Evolutionary conservation across 1,140 invertebrate species (phyloP).

Genomic region (Helicoverpa armigera): DNA sequence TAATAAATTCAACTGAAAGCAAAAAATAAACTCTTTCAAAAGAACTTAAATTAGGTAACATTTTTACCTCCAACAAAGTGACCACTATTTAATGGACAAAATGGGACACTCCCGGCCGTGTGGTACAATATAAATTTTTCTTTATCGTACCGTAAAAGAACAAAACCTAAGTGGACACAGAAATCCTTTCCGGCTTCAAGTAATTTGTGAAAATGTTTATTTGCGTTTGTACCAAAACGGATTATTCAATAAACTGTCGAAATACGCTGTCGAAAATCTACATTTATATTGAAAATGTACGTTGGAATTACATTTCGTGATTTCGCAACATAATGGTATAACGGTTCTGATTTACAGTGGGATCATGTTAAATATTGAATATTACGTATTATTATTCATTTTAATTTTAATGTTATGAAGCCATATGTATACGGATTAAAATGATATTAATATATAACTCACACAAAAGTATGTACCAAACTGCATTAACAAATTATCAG

Average conservation of each 20-base stretch:
- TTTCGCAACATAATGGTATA: not conserved
- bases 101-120: not conserved
- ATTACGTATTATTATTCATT: too few relatives aligned
- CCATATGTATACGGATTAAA: too few relatives aligned
- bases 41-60: not conserved
- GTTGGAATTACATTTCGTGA: not conserved
- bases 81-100: conserved; percentile 1
- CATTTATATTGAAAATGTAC: conserved; percentile 7
- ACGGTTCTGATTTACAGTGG: too few relatives aligned
- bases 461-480: too few relatives aligned
- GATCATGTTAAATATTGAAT: too few relatives aligned
- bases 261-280: not conserved
- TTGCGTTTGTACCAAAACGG: not conserved
- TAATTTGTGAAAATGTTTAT: conserved; percentile 8
- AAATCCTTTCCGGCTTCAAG: conserved; percentile 39
- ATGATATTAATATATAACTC: too few relatives aligned
- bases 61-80: conserved; percentile 3
- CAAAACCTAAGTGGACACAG: conserved; percentile 46
- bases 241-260: conserved; percentile 18
- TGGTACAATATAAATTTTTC: conserved; percentile 34
- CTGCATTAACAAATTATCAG: too few relatives aligned
- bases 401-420: too few relatives aligned
- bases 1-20: not conserved
- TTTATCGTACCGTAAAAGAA: conserved; percentile 46
- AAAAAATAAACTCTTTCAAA: not conserved